Evolutionary conservation across 2,797 vertebrate genomes (phyloP), one percentile per base, ranked within the genome.

Genomic region (Limnodromus scolopaceus): DNA sequence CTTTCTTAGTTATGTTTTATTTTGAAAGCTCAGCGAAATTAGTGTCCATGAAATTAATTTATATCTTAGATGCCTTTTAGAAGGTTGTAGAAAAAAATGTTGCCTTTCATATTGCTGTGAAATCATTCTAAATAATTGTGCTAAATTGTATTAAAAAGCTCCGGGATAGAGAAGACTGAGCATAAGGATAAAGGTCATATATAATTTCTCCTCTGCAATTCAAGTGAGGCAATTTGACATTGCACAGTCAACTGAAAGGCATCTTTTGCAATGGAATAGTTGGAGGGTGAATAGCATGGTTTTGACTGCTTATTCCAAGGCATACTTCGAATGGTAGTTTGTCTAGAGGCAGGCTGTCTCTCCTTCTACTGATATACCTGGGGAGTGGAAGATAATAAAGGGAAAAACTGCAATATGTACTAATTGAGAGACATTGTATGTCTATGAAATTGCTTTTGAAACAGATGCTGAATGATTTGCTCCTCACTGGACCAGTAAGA

Each of bases 111-210:
- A 53, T 39, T 95, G 58, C 91, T 93, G 70, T 89, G 87, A 86
- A 96, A 95, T 90, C 10, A 58, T 95, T 95, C 77, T 89, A 89
- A 92, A 76, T 95, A 89, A 92, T 91, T 89, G 80, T 81, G 51
- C 64, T 94, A 90, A 92, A 96, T 89, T 63, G 38, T 92, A 65
- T 51, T 78, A 51, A 89, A 94, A 93, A 84, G 48, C 94, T 96
- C 16, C 20, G 76, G 83, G 91, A 92, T 71, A 70, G 76, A 89
- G 85, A 80, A 86, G 63, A 69, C 38, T 78, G 60, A 92, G 89
- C 51, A 63, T n/a, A 88, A 80, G 80, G 89, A 84, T 80, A 86
- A 94, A 92, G 96, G 94, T 97, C 92, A 77, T n/a, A 15, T 25
- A 25, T 43, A 86, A 85, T 91, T 91, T 94, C 30, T 85, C 28